phyloP scores from a whole-genome alignment of 2,888 invertebrate genomes.

The Tetranychus truncatus region DNA sequence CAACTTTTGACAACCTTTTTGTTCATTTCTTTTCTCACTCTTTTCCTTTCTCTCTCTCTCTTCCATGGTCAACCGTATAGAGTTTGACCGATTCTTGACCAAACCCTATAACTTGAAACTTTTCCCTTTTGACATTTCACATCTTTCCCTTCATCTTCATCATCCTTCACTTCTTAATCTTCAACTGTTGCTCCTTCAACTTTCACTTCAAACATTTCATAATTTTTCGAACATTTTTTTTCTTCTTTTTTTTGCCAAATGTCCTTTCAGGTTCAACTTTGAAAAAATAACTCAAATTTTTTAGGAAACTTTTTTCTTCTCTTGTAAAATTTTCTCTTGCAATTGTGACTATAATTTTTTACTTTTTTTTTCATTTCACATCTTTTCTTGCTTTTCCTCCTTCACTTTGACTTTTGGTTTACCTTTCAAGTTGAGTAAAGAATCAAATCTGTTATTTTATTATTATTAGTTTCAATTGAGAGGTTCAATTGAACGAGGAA shows the following conservation, averaged over 20 bases:
- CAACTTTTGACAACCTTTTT: not conserved
- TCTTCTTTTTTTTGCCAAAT: not conserved
- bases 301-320: too few relatives aligned
- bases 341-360: too few relatives aligned
- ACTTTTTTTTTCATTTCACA: too few relatives aligned
- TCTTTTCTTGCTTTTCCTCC: too few relatives aligned
- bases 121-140: not conserved
- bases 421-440: too few relatives aligned
- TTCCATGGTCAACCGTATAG: not conserved
- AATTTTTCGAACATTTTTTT: not conserved
- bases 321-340: too few relatives aligned
- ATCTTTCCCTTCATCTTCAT: not conserved
- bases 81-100: not conserved
- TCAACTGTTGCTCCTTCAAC: not conserved
- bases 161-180: not conserved
- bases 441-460: too few relatives aligned
- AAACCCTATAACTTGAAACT: not conserved
- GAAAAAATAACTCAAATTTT: too few relatives aligned
- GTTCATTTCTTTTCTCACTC: not conserved
- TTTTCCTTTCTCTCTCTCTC: not conserved
- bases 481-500: too few relatives aligned
- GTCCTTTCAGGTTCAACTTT: too few relatives aligned
- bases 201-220: not conserved
- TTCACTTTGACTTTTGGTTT: too few relatives aligned
- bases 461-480: too few relatives aligned